Evolutionary conservation across 1,140 invertebrate genomes (phyloP), one percentile per base, ranked within the genome.

Genomic region (Prorops nasuta): DNA sequence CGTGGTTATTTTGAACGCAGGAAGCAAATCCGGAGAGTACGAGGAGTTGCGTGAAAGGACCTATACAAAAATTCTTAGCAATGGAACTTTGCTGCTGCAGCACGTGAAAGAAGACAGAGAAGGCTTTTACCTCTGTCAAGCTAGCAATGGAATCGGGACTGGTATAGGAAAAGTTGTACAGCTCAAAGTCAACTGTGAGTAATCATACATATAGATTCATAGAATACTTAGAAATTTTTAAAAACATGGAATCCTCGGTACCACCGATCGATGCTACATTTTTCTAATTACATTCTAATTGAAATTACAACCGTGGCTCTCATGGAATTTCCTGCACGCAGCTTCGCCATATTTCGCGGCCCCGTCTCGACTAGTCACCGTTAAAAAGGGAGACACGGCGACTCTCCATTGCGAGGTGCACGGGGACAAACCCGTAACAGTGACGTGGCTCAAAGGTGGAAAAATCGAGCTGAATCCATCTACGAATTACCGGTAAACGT

Each of bases 101-200:
- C 85, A 88, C 56, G 86, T 88, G 3, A 87, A 87, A 66, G 86
- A 89, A 72, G 86, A 88, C 58, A 76, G 85, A 53, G 86, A 88
- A 67, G 90, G 90, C 1, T 88, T 86, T 69, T 93, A 92, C 74
- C 74, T 93, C 46, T 94, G 91, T 68, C 88, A 91, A 66, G 88
- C 90, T 1, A 86, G 86, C 63, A 94, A 94, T 69, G 87, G 87
- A 18, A 90, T 93, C 50, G 90, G 90, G 15, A 85, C 85, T 50
- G 86, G 86, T 37, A 84, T 89, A 36, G 86, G 86, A 49, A 90
- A 89, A 77, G 85, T 89, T 40, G 83, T 90, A 43, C 83, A 87
- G 49, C 78, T 90, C 31, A 84, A 86, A 75, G 87, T 90, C 15
- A 86, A 91, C 68, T 87, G 85, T 84, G 80, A 84, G 85, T 83